phyloP scores from a whole-genome alignment of 2,888 invertebrate genomes.

The Xiphydria camelus region DNA sequence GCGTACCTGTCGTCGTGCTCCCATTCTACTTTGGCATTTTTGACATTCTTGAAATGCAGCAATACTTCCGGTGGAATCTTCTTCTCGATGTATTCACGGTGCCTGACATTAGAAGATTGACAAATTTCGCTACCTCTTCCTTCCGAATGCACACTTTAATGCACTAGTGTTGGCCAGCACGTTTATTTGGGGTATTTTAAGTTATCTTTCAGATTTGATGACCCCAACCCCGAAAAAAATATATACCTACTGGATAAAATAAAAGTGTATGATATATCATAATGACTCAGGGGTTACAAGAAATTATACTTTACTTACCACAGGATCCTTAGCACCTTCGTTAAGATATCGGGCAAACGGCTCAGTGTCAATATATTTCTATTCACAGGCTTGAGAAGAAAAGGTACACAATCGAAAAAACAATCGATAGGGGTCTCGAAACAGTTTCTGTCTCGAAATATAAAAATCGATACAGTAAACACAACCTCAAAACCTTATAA shows the following conservation, averaged over 20 bases:
- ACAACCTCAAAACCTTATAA: too few relatives aligned
- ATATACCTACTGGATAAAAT: not conserved
- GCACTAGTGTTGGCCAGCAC: conserved; percentile 1
- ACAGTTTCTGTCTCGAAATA: too few relatives aligned
- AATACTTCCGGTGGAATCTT: conserved; percentile 17
- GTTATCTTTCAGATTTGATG: not conserved
- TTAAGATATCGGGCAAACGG: not conserved
- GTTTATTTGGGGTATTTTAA: conserved; percentile 1
- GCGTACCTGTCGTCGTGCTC: conserved; percentile 14
- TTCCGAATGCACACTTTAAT: not conserved
- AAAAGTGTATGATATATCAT: not conserved
- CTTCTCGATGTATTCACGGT: conserved; percentile 15
- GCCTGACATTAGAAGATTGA: conserved; percentile 1
- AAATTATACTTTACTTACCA: not conserved
- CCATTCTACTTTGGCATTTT: conserved; percentile 10
- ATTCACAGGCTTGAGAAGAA: too few relatives aligned
- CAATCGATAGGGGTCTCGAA: too few relatives aligned
- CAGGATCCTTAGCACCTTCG: not conserved
- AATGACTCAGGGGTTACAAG: not conserved
- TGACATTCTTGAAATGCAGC: conserved; percentile 16
- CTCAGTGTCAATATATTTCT: not conserved
- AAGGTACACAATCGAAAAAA: too few relatives aligned
- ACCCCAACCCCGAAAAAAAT: not conserved
- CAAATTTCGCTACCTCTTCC: not conserved
- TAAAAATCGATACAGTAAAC: too few relatives aligned